Percentiles rank a stretch among this genome's conserved stretches.
Conservation (phyloP, 2,888 invertebrate species). For the Cerceris rybyensis region DNA sequence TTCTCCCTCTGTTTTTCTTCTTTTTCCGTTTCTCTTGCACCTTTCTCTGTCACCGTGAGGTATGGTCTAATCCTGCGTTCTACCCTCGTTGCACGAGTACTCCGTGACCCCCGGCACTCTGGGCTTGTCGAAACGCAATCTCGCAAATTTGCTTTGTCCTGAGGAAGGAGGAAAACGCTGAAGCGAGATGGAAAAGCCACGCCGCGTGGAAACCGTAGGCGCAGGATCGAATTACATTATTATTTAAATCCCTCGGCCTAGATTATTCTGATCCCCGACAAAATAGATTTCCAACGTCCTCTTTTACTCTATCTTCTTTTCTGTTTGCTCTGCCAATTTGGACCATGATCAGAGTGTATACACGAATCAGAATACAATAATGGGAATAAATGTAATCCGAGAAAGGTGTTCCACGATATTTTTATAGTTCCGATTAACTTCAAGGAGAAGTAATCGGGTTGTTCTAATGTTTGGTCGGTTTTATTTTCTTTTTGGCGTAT, state of each 20-base stretch:
- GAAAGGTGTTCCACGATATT: too few species aligned
- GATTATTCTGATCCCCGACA: slow-evolving; percentile 54
- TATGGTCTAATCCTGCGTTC: slow-evolving; percentile 1
- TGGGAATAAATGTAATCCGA: not conserved
- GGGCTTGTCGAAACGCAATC: slow-evolving; percentile 71
- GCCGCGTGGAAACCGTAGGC: slow-evolving; percentile 58
- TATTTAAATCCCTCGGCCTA: slow-evolving; percentile 61
- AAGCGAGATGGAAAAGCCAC: slow-evolving; percentile 47
- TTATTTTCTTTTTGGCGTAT: too few species aligned
- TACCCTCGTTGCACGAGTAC: slow-evolving; percentile 36
- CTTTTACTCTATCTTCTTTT: slow-evolving; percentile 8
- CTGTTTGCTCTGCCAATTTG: slow-evolving; percentile 1
- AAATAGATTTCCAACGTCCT: slow-evolving; percentile 49
- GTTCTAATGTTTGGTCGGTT: too few species aligned
- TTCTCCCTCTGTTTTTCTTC: too few species aligned
- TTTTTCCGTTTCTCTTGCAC: slow-evolving; percentile 46
- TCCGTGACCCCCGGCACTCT: slow-evolving; percentile 59
- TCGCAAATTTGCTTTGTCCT: slow-evolving; percentile 74
- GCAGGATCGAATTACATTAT: slow-evolving; percentile 60
- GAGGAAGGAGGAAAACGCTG: slow-evolving; percentile 32
- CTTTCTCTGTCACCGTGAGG: slow-evolving; percentile 6
- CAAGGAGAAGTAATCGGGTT: too few species aligned
- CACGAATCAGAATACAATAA: too few species aligned
- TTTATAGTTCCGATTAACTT: not conserved
- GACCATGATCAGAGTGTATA: not conserved